These are phyloP conservation scores for Vanessa atalanta DNA, from an alignment of 1,140 invertebrate species.

Conservation along the genomic window DNA sequence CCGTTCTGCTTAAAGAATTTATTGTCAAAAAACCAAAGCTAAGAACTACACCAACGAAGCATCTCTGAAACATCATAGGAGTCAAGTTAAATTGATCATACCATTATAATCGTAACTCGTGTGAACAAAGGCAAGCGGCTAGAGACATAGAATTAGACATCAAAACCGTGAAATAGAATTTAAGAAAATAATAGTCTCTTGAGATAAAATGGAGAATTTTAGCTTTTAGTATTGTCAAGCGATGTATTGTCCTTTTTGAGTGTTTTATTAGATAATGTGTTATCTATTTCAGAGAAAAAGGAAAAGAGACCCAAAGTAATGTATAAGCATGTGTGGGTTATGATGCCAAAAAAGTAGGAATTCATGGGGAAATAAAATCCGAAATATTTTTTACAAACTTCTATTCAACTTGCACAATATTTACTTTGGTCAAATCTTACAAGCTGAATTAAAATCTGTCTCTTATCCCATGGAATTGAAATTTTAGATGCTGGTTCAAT, in stretches of 20 bases:
- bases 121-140: neutral
- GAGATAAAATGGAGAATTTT: neutral
- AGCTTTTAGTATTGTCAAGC: neutral
- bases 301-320: neutral
- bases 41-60: neutral
- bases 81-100: conserved; percentile 2
- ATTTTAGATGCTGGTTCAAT: no score
- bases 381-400: no score
- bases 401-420: no score
- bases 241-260: neutral
- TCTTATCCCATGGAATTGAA: no score
- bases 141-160: conserved; percentile 4
- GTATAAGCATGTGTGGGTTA: neutral
- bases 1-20: no score
- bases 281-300: neutral
- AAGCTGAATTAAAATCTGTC: no score
- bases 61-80: neutral
- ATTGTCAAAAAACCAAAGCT: no score
- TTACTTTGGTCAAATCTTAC: no score
- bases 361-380: no score
- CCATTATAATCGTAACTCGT: neutral
- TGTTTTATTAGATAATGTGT: neutral
- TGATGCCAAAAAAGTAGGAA: no score
- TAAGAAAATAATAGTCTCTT: neutral
- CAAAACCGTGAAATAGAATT: conserved; percentile 8